These are phyloP conservation scores for Gorsachius goisagi DNA, from an alignment of 2,113 vertebrate species.

Conservation along the genomic window DNA sequence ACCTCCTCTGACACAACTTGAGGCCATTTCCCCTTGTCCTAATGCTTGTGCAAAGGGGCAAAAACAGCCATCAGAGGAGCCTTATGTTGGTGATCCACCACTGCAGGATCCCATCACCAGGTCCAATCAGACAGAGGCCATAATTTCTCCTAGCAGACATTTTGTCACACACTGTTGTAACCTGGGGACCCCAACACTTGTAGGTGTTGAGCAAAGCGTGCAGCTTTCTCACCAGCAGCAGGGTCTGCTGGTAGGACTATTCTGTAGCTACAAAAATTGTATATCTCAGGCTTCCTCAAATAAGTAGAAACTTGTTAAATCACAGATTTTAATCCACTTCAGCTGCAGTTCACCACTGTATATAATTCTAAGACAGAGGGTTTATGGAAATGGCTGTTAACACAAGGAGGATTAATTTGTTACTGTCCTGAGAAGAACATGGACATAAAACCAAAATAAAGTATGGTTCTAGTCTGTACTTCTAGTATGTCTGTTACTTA, in stretches of 20 bases:
- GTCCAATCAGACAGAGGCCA: accelerated
- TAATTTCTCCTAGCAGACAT: background rate
- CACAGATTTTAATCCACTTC: background rate
- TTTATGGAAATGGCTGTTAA: background rate
- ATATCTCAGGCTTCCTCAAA: background rate
- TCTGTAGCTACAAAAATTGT: background rate
- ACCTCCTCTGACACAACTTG: no score
- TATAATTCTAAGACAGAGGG: background rate
- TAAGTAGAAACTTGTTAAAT: background rate
- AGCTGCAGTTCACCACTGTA: background rate
- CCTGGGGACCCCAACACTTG: background rate
- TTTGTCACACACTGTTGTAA: accelerated
- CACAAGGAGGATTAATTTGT: background rate
- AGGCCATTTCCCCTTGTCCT: no score
- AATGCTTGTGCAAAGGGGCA: background rate
- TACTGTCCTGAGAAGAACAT: background rate
- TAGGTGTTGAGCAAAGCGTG: background rate
- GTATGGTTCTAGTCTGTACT: background rate
- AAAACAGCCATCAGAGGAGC: background rate
- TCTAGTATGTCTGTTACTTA: background rate
- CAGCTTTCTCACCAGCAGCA: accelerated
- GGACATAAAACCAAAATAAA: background rate
- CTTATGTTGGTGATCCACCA: background rate
- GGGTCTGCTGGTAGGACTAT: background rate
- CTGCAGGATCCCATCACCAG: accelerated